Base-by-base conservation (phyloP, 2,113 vertebrate genomes). In the human region DNA sequence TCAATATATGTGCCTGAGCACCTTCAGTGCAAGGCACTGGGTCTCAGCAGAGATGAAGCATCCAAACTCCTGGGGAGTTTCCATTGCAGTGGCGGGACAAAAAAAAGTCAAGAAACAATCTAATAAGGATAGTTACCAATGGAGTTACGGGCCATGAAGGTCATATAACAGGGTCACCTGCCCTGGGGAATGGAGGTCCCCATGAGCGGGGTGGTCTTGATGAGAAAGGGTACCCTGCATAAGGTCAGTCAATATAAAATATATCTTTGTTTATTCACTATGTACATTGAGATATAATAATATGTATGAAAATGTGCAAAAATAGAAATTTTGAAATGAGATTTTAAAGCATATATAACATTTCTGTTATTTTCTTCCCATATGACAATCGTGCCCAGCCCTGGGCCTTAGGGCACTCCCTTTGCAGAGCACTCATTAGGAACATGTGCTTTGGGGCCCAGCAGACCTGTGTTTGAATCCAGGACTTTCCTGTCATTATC, bases 211-310 rank as follows among this genome's bases (percentile, higher is more conserved):
- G 23, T 27, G 61, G 25, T 48, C 45, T 16, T 11, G 38, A 73
- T 13, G 13, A 81, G 43, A 88, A 92, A 79, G 20, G 50, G 23
- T 1, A 3, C 35, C 17, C 20, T 18, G 3, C 1, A 2, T 35
- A 23, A 32, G 48, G 32, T 2, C 30, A 93, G 30, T 45, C 45
- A 9, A 45, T 45, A 45, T 45, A 45, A 45, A 45, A 45, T 9
- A 22, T 81, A 75, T 93, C 52, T 55, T 73, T 92, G 35, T 81
- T 96, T 81, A 93, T 32, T 88, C 79, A 30, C 59, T 23, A 32
- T 40, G 57, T 48, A 92, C 23, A 11, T 86, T 72, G n/a, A 72
- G 40, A 87, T 68, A 32, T 20, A 57, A 78, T 81, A 76, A 18
- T 70, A 84, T 73, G 45, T 76, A 76, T 10, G 73, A 78, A 91